A percentile compares a stretch with the other conserved stretches of the same genome.
These are phyloP conservation scores for Platalea minor DNA, from an alignment of 2,797 vertebrate genomes.

Conservation along the genomic window DNA sequence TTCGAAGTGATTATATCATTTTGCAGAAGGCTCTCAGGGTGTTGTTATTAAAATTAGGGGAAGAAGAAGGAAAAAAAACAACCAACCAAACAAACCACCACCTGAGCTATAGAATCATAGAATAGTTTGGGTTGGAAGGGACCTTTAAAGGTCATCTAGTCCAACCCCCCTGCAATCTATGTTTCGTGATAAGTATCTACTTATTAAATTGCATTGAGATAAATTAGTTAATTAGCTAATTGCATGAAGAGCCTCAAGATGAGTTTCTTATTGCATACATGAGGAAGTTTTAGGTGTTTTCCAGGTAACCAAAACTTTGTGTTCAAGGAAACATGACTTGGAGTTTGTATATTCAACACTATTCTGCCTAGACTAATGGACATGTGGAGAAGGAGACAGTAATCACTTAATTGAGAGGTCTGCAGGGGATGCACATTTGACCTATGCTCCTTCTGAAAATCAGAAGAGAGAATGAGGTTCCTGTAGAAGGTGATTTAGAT, in stretches of 20 bases:
- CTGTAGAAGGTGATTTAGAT: not conserved
- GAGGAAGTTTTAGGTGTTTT: not conserved
- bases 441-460: not conserved
- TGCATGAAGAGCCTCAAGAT: not conserved
- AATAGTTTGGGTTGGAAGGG: not conserved
- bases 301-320: not conserved
- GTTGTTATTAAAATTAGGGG: not conserved
- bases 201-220: not conserved
- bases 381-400: not conserved
- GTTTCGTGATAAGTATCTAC: not conserved
- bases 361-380: not conserved
- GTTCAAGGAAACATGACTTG: not conserved
- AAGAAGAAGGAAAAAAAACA: not conserved
- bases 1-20: rapidly evolving
- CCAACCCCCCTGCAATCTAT: not conserved
- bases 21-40: not conserved
- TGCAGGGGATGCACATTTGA: not conserved
- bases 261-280: not conserved
- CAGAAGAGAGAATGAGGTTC: not conserved
- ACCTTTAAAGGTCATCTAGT: not conserved
- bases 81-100: not conserved
- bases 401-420: not conserved
- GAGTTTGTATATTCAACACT: not conserved
- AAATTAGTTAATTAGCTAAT: not conserved
- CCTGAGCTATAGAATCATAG: not conserved